Base-by-base conservation (phyloP, 2,797 vertebrate species). In the Neostethus bicornis region DNA sequence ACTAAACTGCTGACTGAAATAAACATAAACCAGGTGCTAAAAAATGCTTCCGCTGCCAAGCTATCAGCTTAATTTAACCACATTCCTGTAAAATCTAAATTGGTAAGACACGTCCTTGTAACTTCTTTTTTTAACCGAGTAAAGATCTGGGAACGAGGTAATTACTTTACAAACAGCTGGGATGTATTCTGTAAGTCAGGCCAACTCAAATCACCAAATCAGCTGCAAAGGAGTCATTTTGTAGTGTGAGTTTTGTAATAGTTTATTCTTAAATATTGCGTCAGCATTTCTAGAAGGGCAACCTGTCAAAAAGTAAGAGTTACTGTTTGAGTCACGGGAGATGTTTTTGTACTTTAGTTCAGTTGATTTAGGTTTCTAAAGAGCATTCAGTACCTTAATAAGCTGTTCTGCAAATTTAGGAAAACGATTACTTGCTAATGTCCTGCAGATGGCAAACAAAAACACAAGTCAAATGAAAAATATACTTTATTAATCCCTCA, bases 11-110 rank as follows among this genome's bases (percentile, higher is more conserved):
- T 61, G 48, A 57, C 37, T 47, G 34, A 47, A 70, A 48, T 43
- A 21, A 66, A 59, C 50, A 70, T 25, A 39, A 74, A 64, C 31
- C 56, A 58, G 41, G 52, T 75, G 57, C 29, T 70, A 61, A 70
- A 74, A 77, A 12, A 46, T 46, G 42, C 31, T 71, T 77, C 77
- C 65, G 66, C 8, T 73, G 17, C 14, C 13, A 42, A 43, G 35
- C 64, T 39, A 11, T 0, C 5, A 44, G 45, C 66, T 75, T 77
- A 70, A 77, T 69, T 64, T 60, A 56, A 50, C 37, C 0, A 75
- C 39, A 20, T 9, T 42, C 51, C 28, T 61, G 61, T 63, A 35
- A 52, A 32, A 63, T 66, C 23, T 51, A 32, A 52, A 44, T 60
- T 24, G 1, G 20, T 58, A 68, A 73, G 61, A 65, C 59, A 42